Base-by-base conservation (phyloP, 2,113 vertebrate species). In the Balaeniceps rex region DNA sequence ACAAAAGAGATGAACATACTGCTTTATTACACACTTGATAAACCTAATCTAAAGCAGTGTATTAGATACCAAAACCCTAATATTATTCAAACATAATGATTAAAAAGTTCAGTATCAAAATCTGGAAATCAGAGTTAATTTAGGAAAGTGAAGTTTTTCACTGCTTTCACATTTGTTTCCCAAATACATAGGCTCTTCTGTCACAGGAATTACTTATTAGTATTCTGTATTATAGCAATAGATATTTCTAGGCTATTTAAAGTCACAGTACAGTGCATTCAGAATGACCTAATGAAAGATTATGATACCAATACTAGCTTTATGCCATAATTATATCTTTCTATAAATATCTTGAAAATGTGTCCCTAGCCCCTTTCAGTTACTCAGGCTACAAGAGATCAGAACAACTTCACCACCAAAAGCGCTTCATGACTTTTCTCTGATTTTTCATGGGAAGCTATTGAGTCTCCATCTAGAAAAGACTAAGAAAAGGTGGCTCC, bases 1-100 rank as follows among this genome's bases (percentile, higher is more conserved):
- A 96, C 93, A 95, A 87, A 95, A 88, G 95, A 90, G 58, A 80
- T 83, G 28, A 97, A 85, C 78, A 47, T 65, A 12, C 44, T 85
- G 89, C 82, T 93, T 90, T 95, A 54, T 94, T 93, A 88, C 63
- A 74, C 64, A 65, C 55, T 88, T 80, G 81, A 94, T 94, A 95
- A 96, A 51, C 70, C 42, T 87, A 79, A 91, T 85, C 63, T 77
- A 70, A 94, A 80, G 38, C 13, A 18, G 12, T 47, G 38, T 79
- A 51, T 95, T 89, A 58, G 60, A 57, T 83, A 76, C n/a, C 25
- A 49, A 88, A 47, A 4, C 26, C 65, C 33, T 76, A 90, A 34
- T 85, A 87, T 87, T 94, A 91, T 76, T 95, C 46, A 69, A 87
- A 83, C 26, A 40, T 72, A 76, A 85, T 83, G 46, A 65, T 86